Evolutionary conservation across 2,797 vertebrate genomes (phyloP).

Genomic region (Trematomus bernacchii): DNA sequence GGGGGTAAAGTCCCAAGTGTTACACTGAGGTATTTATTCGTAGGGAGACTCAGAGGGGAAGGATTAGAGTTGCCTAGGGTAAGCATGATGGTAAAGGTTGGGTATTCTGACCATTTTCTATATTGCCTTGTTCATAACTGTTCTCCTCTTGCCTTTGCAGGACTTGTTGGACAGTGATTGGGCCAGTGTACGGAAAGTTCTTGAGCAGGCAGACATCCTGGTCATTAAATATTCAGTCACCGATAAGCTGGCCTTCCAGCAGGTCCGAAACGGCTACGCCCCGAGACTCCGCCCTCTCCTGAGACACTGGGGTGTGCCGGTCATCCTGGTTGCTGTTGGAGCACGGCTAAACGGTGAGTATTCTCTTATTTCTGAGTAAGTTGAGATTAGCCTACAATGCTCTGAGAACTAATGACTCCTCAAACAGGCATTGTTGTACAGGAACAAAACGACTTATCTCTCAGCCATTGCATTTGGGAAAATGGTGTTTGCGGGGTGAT

Average conservation of each 20-base stretch:
- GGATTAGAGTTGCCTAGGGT: constrained; percentile 38
- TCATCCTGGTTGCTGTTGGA: constrained; percentile 94
- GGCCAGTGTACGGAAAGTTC: constrained; percentile 91
- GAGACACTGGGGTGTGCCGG: constrained; percentile 90
- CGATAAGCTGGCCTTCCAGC: constrained; percentile 94
- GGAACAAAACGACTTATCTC: constrained; percentile 4
- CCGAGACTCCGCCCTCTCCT: constrained; percentile 93
- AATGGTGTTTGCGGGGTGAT: constrained; percentile 18
- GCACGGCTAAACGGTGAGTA: constrained; percentile 91
- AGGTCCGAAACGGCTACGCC: constrained; percentile 92
- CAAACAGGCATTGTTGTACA: neutral
- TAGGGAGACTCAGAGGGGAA: constrained; percentile 37
- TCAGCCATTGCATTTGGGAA: constrained; percentile 8
- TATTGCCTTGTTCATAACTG: constrained; percentile 17
- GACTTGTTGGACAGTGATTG: constrained; percentile 95
- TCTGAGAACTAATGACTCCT: constrained; percentile 12
- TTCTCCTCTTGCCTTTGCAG: constrained; percentile 76
- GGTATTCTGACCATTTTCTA: neutral
- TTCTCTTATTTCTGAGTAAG: neutral
- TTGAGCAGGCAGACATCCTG: constrained; percentile 94
- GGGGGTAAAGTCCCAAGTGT: constrained; percentile 59
- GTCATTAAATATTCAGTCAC: constrained; percentile 97
- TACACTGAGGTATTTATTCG: constrained; percentile 52
- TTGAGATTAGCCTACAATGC: constrained; percentile 7
- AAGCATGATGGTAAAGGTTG: constrained; percentile 4